These are phyloP conservation scores for Himalopsyche anomala DNA, from an alignment of 2,888 invertebrate species.

Conservation along the genomic window DNA sequence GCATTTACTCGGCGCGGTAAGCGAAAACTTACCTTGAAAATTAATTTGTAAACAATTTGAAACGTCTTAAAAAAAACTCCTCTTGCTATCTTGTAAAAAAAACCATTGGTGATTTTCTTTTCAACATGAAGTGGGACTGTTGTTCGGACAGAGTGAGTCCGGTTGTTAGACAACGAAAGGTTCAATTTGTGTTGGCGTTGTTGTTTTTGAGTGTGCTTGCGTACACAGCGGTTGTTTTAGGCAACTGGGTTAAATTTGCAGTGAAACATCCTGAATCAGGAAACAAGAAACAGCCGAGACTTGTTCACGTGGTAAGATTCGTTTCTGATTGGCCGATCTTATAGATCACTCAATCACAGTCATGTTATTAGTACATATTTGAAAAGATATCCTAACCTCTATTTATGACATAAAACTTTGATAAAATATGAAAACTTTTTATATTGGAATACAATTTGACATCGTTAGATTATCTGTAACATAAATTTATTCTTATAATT, in stretches of 20 bases:
- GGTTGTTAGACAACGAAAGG: constrained; percentile 8
- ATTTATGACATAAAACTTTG: no score
- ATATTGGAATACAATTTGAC: no score
- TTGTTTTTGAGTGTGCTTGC: constrained; percentile 44
- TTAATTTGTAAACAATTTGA: not conserved
- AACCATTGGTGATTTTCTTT: not conserved
- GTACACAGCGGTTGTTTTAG: constrained; percentile 44
- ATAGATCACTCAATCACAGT: no score
- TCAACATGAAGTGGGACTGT: constrained; percentile 1
- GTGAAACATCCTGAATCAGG: not conserved
- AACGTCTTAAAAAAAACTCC: no score
- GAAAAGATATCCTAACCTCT: no score
- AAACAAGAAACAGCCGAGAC: constrained; percentile 47
- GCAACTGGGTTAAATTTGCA: constrained; percentile 31
- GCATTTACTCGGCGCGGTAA: not conserved
- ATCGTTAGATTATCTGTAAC: no score
- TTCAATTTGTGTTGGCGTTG: constrained; percentile 30
- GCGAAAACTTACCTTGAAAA: not conserved
- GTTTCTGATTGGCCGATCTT: no score
- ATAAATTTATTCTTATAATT: no score
- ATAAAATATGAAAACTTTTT: no score
- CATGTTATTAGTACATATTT: no score
- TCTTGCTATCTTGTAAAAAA: not conserved
- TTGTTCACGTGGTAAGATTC: constrained; percentile 56
- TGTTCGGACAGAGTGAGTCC: not conserved